Base-by-base conservation (phyloP, 2,113 vertebrate genomes). In the Arenaria interpres region DNA sequence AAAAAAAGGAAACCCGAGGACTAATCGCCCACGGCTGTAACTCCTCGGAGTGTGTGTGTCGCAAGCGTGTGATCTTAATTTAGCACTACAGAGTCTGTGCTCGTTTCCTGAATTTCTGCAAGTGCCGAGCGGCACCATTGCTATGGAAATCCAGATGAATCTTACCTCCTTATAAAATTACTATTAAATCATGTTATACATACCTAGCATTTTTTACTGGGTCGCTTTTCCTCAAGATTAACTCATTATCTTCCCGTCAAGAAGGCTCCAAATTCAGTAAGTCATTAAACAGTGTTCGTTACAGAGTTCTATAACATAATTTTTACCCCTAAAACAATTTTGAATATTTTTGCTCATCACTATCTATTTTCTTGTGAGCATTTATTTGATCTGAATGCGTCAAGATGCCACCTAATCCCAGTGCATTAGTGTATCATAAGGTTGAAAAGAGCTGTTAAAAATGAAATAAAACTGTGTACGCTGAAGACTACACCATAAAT, bases 61-160 rank as follows among this genome's bases (percentile, higher is more conserved):
- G 77, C 83, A 92, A 93, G 67, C 80, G 35, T n/a, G 77, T 66
- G 89, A 92, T 57, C 84, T 63, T 64, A 93, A 94, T 96, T 91
- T 85, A 94, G 93, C 73, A 30, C 80, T 41, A 18, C 69, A 8
- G 68, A 53, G 59, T 62, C 22, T 53, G 80, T 27, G 84, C 50
- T 69, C 18, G 41, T 43, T 88, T 86, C 75, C 89, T 37, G 32
- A 23, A 17, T 32, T 85, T 73, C 90, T 76, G 60, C 82, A 54
- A 80, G 50, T 20, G 83, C 79, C 7, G 63, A 64, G 81, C 5
- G 5, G 84, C 64, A 33, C 7, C 0, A 6, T 60, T 63, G 67
- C 84, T 35, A 5, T 1, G 24, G 54, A 88, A 56, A 91, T 41
- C 85, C 66, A 11, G 6, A 30, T 2, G 53, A 45, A 20, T 28